A percentile compares a stretch with the other conserved stretches of the same genome.
phyloP scores from a whole-genome alignment of 2,113 vertebrate species.

The Sander vitreus region DNA sequence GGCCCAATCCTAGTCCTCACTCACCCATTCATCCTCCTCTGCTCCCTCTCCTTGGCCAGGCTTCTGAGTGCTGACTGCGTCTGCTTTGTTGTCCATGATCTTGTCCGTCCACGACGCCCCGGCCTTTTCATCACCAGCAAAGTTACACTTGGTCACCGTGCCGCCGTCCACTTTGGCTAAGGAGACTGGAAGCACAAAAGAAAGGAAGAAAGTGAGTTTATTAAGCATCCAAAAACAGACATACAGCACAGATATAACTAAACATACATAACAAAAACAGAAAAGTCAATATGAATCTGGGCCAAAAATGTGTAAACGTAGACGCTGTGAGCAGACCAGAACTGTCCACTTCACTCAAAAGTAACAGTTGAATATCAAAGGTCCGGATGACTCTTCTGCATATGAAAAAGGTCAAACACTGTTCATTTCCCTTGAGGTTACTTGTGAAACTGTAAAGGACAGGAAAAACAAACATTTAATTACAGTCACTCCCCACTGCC shows the following conservation, averaged over 20 bases:
- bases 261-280: too few species aligned
- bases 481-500: not conserved
- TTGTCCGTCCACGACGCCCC: slow-evolving; percentile 92
- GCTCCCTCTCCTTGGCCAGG: slow-evolving; percentile 83
- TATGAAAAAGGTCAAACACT: not conserved
- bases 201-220: not conserved
- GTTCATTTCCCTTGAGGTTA: not conserved
- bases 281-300: not conserved
- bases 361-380: slow-evolving; percentile 8
- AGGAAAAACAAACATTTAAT: not conserved
- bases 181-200: slow-evolving; percentile 80
- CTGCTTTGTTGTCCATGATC: slow-evolving; percentile 88
- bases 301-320: not conserved
- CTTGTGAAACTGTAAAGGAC: not conserved
- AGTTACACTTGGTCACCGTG: slow-evolving; percentile 91
- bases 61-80: not conserved
- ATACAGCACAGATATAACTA: too few species aligned
- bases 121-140: slow-evolving; percentile 86
- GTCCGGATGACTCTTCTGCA: not conserved
- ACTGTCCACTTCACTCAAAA: not conserved
- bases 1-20: slow-evolving; percentile 68
- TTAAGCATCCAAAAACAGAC: not conserved
- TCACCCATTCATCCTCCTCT: slow-evolving; percentile 92
- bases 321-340: not conserved
- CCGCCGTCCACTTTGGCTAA: slow-evolving; percentile 88